Conservation (phyloP, 1,140 invertebrate species). For the Mamestra configurata region DNA sequence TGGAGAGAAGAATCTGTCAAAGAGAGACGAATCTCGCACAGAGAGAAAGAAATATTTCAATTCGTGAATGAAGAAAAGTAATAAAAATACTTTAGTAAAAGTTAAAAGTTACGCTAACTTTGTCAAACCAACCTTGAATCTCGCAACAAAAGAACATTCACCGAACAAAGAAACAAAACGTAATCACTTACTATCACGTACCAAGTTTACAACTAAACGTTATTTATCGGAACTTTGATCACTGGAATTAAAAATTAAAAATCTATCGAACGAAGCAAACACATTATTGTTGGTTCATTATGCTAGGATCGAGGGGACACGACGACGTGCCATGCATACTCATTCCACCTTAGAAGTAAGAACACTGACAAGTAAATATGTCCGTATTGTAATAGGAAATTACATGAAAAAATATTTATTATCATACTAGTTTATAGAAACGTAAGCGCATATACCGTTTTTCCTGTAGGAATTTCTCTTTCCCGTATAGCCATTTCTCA, state of each 20-base stretch:
- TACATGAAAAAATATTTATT: too few relatives aligned
- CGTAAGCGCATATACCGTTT: too few relatives aligned
- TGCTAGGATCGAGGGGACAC: background rate
- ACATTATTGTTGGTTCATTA: background rate
- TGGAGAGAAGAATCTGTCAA: too few relatives aligned
- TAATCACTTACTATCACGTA: background rate
- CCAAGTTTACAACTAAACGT: slow-evolving; percentile 18
- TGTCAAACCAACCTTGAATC: background rate
- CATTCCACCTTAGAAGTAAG: background rate
- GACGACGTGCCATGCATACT: slow-evolving; percentile 16
- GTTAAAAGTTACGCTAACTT: background rate
- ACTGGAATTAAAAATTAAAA: slow-evolving; percentile 25
- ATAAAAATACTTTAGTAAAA: too few relatives aligned
- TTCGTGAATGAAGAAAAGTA: too few relatives aligned
- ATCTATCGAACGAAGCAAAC: slow-evolving; percentile 8
- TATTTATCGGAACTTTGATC: slow-evolving; percentile 2
- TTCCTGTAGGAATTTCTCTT: too few relatives aligned
- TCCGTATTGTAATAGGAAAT: too few relatives aligned
- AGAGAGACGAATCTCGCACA: too few relatives aligned
- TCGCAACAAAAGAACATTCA: background rate
- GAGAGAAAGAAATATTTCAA: too few relatives aligned
- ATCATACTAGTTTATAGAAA: too few relatives aligned
- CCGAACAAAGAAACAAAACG: background rate
- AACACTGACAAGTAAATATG: too few relatives aligned
- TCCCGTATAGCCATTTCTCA: too few relatives aligned